Evolutionary conservation across 2,797 vertebrate species (phyloP), one percentile per base, ranked within the genome.

Genomic region (Dendrocincla fuliginosa): DNA sequence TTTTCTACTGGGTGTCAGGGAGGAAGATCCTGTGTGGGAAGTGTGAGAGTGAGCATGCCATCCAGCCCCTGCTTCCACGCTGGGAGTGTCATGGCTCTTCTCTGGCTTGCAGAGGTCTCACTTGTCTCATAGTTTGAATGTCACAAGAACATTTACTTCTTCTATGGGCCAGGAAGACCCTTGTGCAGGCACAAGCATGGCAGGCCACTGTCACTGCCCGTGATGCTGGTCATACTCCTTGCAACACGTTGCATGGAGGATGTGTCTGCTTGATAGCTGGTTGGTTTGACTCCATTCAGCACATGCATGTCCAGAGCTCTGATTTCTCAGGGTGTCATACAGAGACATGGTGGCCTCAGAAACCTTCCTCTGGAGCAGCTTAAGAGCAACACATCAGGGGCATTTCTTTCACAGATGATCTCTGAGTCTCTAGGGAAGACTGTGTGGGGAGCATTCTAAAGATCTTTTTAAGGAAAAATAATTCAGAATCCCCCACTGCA

Each of bases 31-130:
- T 47, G 3, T 9, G 3, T 39, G 11, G 30, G 16, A 20, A 27
- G 2, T 4, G 16, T 7, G 30, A 73, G 1, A 14, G 10, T 35
- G 12, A 84, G 14, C 8, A 15, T 0, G 1, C 24, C 1, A 1
- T 44, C 32, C 30, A 60, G 8, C 6, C 4, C 3, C 9, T 44
- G 37, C 16, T 84, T 30, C 33, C 27, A 33, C 0, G 4, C 11
- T 5, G 5, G 24, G 15, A 74, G 4, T 0, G 0, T 55, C 46
- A 37, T 20, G 23, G 39, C 28, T 73, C 15, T 71, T 79, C 13
- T 32, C 55, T 22, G 28, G 11, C 25, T 83, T 80, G 33, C 7
- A 76, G 37, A 49, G 7, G 6, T 47, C 32, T 64, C 25, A 6
- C 16, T 73, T 49, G 32, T 7, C 64, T 67, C 35, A 12, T 16